Evolutionary conservation across 2,797 vertebrate genomes (phyloP), one percentile per base, ranked within the genome.

Genomic region (Lateolabrax maculatus): DNA sequence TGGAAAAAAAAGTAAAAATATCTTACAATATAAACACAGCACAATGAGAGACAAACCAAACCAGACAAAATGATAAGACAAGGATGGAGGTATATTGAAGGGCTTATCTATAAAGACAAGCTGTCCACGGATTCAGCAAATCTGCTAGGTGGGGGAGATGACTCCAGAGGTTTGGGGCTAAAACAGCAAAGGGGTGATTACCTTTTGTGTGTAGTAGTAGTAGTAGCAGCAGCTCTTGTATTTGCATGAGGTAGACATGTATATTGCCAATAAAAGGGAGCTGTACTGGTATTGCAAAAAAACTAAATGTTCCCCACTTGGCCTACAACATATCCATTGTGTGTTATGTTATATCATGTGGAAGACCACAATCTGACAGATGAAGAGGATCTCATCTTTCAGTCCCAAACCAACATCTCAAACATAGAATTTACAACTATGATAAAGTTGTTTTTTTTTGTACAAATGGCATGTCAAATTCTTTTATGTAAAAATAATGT

Each of bases 381-480:
- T 23, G 51, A 23, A 44, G 27, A 63, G 62, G 7, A 57, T 60
- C 15, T 23, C 25, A 48, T 44, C 18, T 55, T 25, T 51, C 3
- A 72, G 16, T 80, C 56, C 41, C 9, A 71, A 29, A 49, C 31
- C 71, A 56, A 53, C 37, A 56, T 29, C 16, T 43, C 46, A 44
- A 56, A 41, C 15, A 25, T 19, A 60, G 10, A 52, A 55, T 66
- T 57, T 62, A 55, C 27, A 44, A 15, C 71, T 9, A 48, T 34
- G 49, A 34, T 34, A 25, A 44, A 36, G 49, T n/a, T 61, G 41
- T 68, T 31, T 31, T 53, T 66, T 49, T 23, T 12, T 37, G n/a
- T 49, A 48, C 5, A 55, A 61, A 63, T 75, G 9, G 27, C 9
- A 52, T 75, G 43, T 67, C 67, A 68, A 57, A 29, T 69, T 75